phyloP scores from a whole-genome alignment of 2,113 vertebrate species.

The Leptodactylus fuscus region DNA sequence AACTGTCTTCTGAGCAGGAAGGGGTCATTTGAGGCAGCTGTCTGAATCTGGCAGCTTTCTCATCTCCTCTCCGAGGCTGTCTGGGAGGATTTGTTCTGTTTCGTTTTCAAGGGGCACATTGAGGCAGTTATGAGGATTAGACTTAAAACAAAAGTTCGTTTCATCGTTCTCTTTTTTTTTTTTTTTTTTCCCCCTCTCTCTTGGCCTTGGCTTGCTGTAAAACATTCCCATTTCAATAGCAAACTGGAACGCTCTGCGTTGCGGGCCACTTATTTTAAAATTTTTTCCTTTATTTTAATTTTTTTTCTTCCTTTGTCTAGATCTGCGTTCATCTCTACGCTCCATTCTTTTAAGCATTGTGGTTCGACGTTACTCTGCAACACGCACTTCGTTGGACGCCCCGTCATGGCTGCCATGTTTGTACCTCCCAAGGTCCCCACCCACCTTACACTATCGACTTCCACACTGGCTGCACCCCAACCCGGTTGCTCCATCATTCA shows the following conservation, averaged over 20 bases:
- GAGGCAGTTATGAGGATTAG: slow-evolving; percentile 52
- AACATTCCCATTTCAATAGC: slow-evolving; percentile 53
- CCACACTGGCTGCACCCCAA: not conserved
- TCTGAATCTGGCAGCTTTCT: slow-evolving; percentile 61
- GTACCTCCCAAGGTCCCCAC: not conserved
- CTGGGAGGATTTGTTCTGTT: slow-evolving; percentile 66
- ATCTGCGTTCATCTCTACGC: not conserved
- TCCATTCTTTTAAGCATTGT: not conserved
- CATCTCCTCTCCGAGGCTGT: slow-evolving; percentile 64
- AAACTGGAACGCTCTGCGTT: slow-evolving; percentile 39
- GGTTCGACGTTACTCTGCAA: not conserved
- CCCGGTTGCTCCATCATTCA: not conserved
- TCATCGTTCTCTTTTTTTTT: slow-evolving; percentile 34
- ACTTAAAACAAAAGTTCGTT: slow-evolving; percentile 59
- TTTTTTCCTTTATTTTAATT: not conserved
- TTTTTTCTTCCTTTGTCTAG: not conserved
- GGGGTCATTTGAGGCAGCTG: slow-evolving; percentile 69
- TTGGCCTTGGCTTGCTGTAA: slow-evolving; percentile 51
- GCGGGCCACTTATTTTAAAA: slow-evolving; percentile 2
- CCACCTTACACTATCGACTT: slow-evolving; percentile 16
- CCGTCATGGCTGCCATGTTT: not conserved
- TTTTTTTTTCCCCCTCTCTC: accelerated
- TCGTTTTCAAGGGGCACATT: slow-evolving; percentile 40
- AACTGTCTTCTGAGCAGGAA: slow-evolving; percentile 60
- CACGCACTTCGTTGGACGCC: not conserved